Evolutionary conservation across 2,888 invertebrate species (phyloP).

Genomic region (Caenorhabditis parvicauda): DNA sequence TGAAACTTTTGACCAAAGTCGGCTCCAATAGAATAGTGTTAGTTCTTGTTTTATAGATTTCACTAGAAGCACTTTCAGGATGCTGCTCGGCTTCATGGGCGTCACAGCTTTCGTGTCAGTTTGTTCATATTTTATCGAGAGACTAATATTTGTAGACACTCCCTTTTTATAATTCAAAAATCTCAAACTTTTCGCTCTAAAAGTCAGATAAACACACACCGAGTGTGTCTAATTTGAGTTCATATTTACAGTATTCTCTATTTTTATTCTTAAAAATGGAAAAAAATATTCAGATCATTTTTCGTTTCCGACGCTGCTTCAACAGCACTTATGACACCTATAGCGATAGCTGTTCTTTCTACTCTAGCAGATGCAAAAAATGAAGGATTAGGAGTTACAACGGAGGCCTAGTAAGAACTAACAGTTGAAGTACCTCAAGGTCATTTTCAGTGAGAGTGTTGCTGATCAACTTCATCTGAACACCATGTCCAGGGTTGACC

Average conservation of each 20-base stretch:
- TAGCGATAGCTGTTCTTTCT: constrained; percentile 77
- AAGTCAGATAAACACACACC: neutral
- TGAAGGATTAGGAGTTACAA: too few relatives aligned
- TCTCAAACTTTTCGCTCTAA: neutral
- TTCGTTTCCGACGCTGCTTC: constrained; percentile 56
- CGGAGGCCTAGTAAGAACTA: too few relatives aligned
- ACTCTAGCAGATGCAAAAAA: constrained; percentile 21
- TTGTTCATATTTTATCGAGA: neutral
- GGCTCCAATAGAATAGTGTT: constrained; percentile 26
- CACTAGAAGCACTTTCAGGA: constrained; percentile 16
- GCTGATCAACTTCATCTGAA: constrained; percentile 12
- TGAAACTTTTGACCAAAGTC: constrained; percentile 32
- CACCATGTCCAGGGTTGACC: constrained; percentile 13
- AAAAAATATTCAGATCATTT: constrained; percentile 15
- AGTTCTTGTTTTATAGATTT: neutral
- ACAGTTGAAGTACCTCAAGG: too few relatives aligned
- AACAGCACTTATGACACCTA: constrained; percentile 87
- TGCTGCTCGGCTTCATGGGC: constrained; percentile 37
- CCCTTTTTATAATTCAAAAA: too few relatives aligned
- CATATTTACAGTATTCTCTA: constrained; percentile 28
- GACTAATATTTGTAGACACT: neutral
- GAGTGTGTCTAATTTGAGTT: neutral
- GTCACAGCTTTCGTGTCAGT: constrained; percentile 36
- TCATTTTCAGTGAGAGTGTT: too few relatives aligned
- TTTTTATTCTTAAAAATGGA: constrained; percentile 24